A percentile compares a stretch with the other conserved stretches of the same genome.
These are phyloP conservation scores for Spheniscus humboldti DNA, from an alignment of 2,797 vertebrate genomes.

Conservation along the genomic window DNA sequence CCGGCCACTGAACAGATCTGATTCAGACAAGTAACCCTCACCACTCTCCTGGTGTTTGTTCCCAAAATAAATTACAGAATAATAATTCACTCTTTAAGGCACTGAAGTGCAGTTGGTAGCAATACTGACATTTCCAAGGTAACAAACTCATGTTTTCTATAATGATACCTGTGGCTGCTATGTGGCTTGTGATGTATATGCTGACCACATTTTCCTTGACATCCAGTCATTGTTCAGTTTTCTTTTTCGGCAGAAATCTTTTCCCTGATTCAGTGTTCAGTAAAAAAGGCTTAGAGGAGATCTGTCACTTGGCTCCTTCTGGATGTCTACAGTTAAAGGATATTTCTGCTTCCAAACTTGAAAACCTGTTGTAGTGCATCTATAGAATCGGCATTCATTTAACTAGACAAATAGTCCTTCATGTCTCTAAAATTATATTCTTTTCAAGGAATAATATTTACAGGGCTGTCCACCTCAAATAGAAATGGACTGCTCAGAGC, in stretches of 20 bases:
- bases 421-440: neutral
- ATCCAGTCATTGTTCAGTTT: neutral
- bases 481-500: neutral
- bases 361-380: neutral
- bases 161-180: neutral
- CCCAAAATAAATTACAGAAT: slow-evolving; percentile 51
- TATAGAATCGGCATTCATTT: neutral
- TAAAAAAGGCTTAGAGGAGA: neutral
- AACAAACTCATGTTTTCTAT: neutral
- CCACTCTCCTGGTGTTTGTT: neutral
- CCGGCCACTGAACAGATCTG: slow-evolving; percentile 60
- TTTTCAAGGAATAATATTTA: neutral
- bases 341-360: neutral
- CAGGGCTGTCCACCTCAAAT: neutral
- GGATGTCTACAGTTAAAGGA: neutral
- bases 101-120: neutral
- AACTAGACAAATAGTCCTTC: neutral
- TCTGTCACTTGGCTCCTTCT: neutral
- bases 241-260: neutral
- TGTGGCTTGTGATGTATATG: neutral
- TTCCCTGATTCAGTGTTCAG: neutral
- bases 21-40: slow-evolving; percentile 24
- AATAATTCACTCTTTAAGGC: neutral
- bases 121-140: slow-evolving; percentile 16
- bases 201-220: neutral